Evolutionary conservation across 2,113 vertebrate species (phyloP).

Genomic region (Oenanthe melanoleuca): DNA sequence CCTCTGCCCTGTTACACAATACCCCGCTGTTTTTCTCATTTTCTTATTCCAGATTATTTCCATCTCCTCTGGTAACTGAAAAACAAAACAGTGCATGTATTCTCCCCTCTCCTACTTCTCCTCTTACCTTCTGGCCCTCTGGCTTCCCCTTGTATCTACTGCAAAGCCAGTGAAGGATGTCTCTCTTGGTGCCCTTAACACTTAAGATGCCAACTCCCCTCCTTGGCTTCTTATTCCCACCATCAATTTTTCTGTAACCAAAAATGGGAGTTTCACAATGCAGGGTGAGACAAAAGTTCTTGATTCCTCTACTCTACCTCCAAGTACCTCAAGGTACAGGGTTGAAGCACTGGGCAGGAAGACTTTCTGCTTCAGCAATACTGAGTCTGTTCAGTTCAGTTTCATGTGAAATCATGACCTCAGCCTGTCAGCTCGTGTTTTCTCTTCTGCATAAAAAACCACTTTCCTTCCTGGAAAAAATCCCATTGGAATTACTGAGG

Average conservation of each 20-base stretch:
- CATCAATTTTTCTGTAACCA: not conserved
- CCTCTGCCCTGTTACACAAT: slow-evolving; percentile 81
- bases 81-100: not conserved
- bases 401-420: not conserved
- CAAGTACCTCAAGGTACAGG: not conserved
- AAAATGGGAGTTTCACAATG: not conserved
- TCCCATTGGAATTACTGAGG: not conserved
- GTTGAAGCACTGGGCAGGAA: not conserved
- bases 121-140: not conserved
- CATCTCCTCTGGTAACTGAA: slow-evolving; percentile 84
- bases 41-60: slow-evolving; percentile 92
- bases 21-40: slow-evolving; percentile 90
- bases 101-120: not conserved
- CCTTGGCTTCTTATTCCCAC: not conserved
- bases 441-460: not conserved
- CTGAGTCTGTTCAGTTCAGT: not conserved
- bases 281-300: not conserved
- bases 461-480: not conserved
- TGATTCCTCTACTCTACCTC: not conserved
- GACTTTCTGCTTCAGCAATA: not conserved
- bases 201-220: not conserved
- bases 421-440: not conserved
- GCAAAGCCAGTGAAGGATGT: not conserved
- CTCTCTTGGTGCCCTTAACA: not conserved
- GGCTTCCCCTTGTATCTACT: not conserved